Evolutionary conservation across 2,888 invertebrate species (phyloP).

Genomic region (Apodemia mormo): DNA sequence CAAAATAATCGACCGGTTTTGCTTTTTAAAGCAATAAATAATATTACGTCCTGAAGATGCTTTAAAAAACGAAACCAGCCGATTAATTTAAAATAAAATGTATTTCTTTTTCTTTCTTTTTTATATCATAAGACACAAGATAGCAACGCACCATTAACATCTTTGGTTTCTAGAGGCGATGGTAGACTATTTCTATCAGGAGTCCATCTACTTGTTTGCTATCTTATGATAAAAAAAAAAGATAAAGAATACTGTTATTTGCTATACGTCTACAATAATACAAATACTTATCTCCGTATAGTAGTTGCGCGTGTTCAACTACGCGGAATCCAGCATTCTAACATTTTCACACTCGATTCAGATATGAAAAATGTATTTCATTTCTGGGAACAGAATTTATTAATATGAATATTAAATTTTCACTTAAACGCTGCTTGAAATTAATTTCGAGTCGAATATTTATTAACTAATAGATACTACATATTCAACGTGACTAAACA

Average conservation of each 20-base stretch:
- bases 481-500: too few relatives aligned
- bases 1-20: too few relatives aligned
- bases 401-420: not conserved
- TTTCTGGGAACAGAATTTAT: not conserved
- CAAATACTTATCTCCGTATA: not conserved
- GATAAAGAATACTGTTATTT: not conserved
- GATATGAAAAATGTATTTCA: conserved; percentile 67
- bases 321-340: conserved; percentile 60
- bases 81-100: too few relatives aligned
- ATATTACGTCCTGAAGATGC: too few relatives aligned
- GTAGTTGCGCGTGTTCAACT: conserved; percentile 50
- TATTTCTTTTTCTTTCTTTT: too few relatives aligned
- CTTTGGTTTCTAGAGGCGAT: too few relatives aligned
- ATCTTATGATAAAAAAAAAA: not conserved
- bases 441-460: not conserved
- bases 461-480: not conserved
- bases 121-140: too few relatives aligned
- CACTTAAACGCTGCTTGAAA: not conserved
- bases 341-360: conserved; percentile 48
- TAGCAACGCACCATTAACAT: too few relatives aligned
- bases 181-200: too few relatives aligned
- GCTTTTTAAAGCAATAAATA: too few relatives aligned
- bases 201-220: too few relatives aligned
- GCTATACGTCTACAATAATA: not conserved
- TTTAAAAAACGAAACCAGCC: too few relatives aligned